Evolutionary conservation across 1,140 invertebrate species (phyloP), one percentile per base, ranked within the genome.

Genomic region (Drosophila takahashii): DNA sequence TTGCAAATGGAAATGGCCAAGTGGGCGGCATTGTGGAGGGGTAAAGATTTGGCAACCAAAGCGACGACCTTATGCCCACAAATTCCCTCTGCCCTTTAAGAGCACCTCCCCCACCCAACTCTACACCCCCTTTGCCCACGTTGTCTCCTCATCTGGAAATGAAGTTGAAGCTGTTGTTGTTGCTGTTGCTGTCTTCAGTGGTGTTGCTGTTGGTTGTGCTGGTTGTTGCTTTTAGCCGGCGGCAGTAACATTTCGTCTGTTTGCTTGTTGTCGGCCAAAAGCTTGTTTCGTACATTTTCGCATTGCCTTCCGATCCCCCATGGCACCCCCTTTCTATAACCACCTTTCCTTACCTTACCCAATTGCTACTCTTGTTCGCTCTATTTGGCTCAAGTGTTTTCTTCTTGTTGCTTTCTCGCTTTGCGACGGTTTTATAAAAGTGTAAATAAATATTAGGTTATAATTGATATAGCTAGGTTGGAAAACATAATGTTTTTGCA

Each of bases 301-400:
- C 41, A 61, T 61, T 39, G 51, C 52, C 52, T 15, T 36, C 36
- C 37, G 36, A 27, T 29, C 34, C 13, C 32, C 13, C 32, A n/a
- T 45, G 26, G 4, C 26, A 15, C 27, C 13, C 42, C 32, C 27
- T 34, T 22, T 57, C 11, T 48, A 27, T 47, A 26, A 34, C 32
- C 18, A 16, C 34, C 36, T 51, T 32, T 4, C 36, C 41, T 9
- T 60, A 39, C 26, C 22, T 9, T n/a, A 39, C 13, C 59, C 62
- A 65, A 66, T 66, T 72, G 64, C 65, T 70, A n/a, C 44, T 57
- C 52, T 42, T 32, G 45, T 50, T 64, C 70, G 67, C 54, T 72
- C 67, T 72, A 72, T 73, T 73, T 73, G 70, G 70, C 39, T 60
- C 70, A 72, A 73, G 67, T 73, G 70, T 39, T 73, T 72, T 48